Percentiles rank a stretch among this genome's conserved stretches.
These are phyloP conservation scores for Donacobius atricapilla DNA, from an alignment of 2,113 vertebrate genomes.

Conservation along the genomic window DNA sequence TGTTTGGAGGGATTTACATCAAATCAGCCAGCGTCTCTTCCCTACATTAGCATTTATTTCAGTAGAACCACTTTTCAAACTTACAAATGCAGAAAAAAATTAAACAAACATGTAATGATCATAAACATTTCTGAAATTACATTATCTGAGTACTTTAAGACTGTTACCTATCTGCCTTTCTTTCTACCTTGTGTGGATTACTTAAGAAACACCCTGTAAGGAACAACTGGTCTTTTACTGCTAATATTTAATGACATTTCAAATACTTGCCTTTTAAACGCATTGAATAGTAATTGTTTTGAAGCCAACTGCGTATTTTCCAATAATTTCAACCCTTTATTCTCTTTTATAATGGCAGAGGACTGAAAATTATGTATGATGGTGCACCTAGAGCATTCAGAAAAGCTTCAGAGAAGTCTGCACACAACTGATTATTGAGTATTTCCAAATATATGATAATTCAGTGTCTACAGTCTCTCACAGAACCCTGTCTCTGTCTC, in stretches of 20 bases:
- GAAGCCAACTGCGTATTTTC: background rate
- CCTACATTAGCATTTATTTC: background rate
- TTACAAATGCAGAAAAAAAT: background rate
- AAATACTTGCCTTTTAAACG: background rate
- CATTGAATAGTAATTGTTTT: background rate
- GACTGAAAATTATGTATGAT: background rate
- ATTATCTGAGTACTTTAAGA: background rate
- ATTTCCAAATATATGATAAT: slow-evolving; percentile 46
- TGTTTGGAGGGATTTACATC: background rate
- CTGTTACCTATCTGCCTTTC: background rate
- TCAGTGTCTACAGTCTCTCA: background rate
- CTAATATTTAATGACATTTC: background rate
- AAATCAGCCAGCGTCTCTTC: background rate
- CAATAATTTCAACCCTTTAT: background rate
- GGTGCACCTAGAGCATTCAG: background rate
- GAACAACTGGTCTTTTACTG: background rate
- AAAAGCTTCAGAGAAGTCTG: background rate
- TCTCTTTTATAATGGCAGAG: background rate
- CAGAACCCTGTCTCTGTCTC: slow-evolving; percentile 5
- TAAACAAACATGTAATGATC: background rate
- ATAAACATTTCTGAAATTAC: background rate
- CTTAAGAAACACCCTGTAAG: background rate
- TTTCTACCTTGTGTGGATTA: background rate
- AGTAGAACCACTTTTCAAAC: background rate
- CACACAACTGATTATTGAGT: slow-evolving; percentile 8